phyloP scores from a whole-genome alignment of 53 echinoderm and acorn worm genomes.

The Apostichopus leukothele region DNA sequence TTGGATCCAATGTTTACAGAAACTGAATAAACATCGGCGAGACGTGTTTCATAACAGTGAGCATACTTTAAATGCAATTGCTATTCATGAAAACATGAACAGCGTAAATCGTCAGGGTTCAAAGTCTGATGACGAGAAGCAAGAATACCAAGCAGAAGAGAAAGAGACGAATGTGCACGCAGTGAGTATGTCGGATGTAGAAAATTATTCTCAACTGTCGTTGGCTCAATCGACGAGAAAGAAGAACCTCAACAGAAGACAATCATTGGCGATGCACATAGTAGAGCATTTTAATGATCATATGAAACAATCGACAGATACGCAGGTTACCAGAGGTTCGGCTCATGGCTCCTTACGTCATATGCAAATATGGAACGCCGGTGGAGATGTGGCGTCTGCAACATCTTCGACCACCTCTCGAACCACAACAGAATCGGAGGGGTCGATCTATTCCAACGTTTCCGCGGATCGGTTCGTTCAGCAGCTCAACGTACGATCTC shows the following conservation, averaged over 20 bases:
- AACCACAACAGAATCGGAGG: constrained; percentile 18
- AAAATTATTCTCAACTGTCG: background rate
- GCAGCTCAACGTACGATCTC: constrained; percentile 11
- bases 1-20: constrained; percentile 70
- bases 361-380: too few species aligned
- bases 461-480: background rate
- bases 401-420: background rate
- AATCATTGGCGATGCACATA: constrained; percentile 53
- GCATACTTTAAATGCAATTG: background rate
- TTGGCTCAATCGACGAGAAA: too few species aligned
- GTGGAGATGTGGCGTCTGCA: background rate
- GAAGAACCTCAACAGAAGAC: background rate
- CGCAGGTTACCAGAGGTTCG: background rate
- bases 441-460: background rate
- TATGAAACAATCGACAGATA: background rate
- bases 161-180: background rate
- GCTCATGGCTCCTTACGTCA: background rate
- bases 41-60: background rate
- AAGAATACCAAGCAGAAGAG: background rate
- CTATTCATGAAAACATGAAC: background rate
- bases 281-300: constrained; percentile 61
- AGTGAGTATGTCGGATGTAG: background rate
- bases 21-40: constrained; percentile 60
- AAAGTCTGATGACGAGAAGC: background rate
- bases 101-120: background rate